These are phyloP conservation scores for Strix uralensis DNA, from an alignment of 2,113 vertebrate genomes.

Conservation along the genomic window DNA sequence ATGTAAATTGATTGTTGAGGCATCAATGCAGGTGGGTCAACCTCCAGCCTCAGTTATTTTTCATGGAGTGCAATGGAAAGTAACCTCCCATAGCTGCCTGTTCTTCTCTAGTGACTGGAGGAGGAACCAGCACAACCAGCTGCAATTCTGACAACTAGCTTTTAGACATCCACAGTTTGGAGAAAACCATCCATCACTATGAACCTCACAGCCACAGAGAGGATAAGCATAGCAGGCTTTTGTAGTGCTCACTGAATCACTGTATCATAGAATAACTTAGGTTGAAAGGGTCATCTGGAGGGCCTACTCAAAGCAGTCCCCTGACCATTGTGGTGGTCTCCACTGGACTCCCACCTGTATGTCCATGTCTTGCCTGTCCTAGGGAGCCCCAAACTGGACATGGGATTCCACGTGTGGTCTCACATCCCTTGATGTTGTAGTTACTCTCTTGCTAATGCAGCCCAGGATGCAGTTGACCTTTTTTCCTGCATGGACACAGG, in stretches of 20 bases:
- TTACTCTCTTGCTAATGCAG: neutral
- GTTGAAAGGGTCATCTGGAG: neutral
- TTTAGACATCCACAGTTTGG: neutral
- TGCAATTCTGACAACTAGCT: neutral
- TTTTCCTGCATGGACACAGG: neutral
- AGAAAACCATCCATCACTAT: neutral
- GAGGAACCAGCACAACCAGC: neutral
- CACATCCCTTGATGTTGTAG: neutral
- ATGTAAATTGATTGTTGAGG: accelerated
- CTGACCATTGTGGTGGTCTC: accelerated
- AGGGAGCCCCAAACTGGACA: neutral
- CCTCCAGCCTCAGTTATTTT: neutral
- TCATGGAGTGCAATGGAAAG: neutral
- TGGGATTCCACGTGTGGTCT: neutral
- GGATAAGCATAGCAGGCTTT: neutral
- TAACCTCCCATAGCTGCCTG: neutral
- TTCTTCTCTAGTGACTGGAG: neutral
- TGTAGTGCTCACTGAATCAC: neutral
- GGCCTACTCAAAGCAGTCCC: neutral
- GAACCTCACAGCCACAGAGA: neutral
- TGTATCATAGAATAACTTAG: neutral
- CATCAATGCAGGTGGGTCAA: neutral
- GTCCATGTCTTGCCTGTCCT: neutral
- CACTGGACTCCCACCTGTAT: neutral
- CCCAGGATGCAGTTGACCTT: neutral